Evolutionary conservation across 1,140 invertebrate species (phyloP).

Genomic region (Liolophura sinensis): DNA sequence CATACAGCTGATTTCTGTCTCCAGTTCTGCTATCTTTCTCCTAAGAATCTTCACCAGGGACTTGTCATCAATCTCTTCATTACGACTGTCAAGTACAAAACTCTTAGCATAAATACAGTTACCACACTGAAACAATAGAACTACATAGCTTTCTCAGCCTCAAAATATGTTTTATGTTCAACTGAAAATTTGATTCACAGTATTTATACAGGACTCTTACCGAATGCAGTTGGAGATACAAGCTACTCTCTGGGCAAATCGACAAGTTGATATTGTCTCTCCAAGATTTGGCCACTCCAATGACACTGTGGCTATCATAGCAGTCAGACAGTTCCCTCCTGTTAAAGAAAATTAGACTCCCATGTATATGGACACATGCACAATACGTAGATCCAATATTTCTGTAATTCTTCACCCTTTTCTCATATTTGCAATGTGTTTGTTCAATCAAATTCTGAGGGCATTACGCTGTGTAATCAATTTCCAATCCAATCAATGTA

Average conservation of each 20-base stretch:
- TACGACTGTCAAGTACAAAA: constrained; percentile 36
- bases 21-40: constrained; percentile 49
- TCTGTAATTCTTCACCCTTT: too few relatives aligned
- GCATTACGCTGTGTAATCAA: too few relatives aligned
- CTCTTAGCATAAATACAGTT: too few relatives aligned
- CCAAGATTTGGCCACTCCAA: constrained; percentile 46
- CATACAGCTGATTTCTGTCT: constrained; percentile 43
- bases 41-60: constrained; percentile 47
- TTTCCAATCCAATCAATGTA: too few relatives aligned
- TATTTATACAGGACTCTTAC: constrained; percentile 24
- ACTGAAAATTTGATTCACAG: too few relatives aligned
- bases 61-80: constrained; percentile 56
- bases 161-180: too few relatives aligned
- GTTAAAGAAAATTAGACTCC: constrained; percentile 7
- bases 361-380: too few relatives aligned
- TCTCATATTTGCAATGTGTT: too few relatives aligned
- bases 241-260: constrained; percentile 52
- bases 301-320: constrained; percentile 54
- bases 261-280: constrained; percentile 50
- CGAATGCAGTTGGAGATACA: constrained; percentile 52
- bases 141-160: too few relatives aligned
- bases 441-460: too few relatives aligned
- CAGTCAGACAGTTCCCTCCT: constrained; percentile 53
- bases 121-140: too few relatives aligned
- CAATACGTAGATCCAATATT: too few relatives aligned